Conservation (phyloP, 2,797 vertebrate genomes). For the Taenioides sp. region DNA sequence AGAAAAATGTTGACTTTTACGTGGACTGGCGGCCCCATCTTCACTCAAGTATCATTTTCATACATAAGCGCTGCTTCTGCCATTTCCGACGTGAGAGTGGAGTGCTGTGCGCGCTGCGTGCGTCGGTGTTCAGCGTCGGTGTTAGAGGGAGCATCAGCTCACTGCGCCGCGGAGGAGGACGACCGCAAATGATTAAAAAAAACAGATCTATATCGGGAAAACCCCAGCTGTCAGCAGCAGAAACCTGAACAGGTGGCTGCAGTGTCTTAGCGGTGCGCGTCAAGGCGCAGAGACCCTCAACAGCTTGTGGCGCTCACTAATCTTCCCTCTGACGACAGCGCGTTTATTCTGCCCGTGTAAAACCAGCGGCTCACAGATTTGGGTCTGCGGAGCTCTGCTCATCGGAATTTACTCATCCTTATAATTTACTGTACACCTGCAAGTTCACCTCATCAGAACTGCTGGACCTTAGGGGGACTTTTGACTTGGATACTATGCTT, state of each 20-base stretch:
- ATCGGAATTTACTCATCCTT: constrained; percentile 39
- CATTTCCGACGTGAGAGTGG: neutral
- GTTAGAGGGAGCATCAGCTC: constrained; percentile 39
- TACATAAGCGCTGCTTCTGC: neutral
- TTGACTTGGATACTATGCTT: constrained; percentile 53
- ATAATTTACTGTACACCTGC: constrained; percentile 12
- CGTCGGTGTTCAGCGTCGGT: constrained; percentile 45
- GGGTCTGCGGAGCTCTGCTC: constrained; percentile 39
- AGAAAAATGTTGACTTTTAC: neutral
- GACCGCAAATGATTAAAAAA: constrained; percentile 49
- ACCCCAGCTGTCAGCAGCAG: constrained; percentile 66
- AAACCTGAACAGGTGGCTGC: constrained; percentile 77
- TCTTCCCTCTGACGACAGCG: constrained; percentile 73
- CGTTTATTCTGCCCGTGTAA: constrained; percentile 48
- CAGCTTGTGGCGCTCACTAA: constrained; percentile 70
- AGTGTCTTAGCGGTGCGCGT: constrained; percentile 44
- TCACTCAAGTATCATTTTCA: neutral
- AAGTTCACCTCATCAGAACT: constrained; percentile 16
- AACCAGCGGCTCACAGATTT: constrained; percentile 41
- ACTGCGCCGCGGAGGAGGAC: constrained; percentile 44
- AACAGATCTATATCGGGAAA: constrained; percentile 70
- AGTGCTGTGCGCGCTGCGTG: constrained; percentile 16
- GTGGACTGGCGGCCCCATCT: neutral
- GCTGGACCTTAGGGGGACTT: constrained; percentile 11
- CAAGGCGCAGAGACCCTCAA: constrained; percentile 61